Conservation (phyloP, 2,113 vertebrate species). For the Circaetus cinerascens region DNA sequence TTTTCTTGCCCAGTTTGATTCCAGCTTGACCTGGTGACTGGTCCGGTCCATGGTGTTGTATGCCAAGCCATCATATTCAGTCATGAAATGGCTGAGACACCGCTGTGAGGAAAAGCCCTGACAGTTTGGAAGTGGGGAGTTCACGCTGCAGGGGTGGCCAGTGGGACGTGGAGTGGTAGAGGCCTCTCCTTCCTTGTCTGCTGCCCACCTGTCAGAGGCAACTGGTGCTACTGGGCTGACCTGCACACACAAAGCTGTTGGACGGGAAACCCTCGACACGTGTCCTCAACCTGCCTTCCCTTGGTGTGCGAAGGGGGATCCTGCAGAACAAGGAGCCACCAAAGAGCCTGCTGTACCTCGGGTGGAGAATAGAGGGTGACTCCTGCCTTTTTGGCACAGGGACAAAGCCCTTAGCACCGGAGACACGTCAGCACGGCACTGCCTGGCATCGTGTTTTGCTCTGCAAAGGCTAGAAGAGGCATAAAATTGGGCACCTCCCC, state of each 20-base stretch:
- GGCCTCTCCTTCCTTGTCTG: background rate
- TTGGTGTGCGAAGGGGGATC: background rate
- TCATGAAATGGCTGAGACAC: background rate
- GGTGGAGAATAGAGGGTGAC: background rate
- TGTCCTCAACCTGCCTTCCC: background rate
- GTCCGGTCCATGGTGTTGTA: background rate
- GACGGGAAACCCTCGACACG: accelerated
- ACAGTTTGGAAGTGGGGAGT: background rate
- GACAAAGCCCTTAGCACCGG: background rate
- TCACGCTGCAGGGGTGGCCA: background rate
- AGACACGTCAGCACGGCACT: background rate
- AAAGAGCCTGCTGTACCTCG: background rate
- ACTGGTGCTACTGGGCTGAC: background rate
- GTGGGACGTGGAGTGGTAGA: background rate
- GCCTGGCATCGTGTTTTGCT: background rate
- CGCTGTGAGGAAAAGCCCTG: background rate
- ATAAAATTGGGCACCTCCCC: background rate
- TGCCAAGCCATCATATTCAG: background rate
- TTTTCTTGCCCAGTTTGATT: background rate
- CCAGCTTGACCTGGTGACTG: background rate
- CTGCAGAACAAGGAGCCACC: background rate
- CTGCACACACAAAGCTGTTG: background rate
- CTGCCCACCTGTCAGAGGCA: background rate
- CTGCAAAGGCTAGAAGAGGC: background rate
- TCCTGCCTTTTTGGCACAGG: background rate